A percentile compares a stretch with the other conserved stretches of the same genome.
phyloP scores from a whole-genome alignment of 2,797 vertebrate genomes.

The Trachurus trachurus region DNA sequence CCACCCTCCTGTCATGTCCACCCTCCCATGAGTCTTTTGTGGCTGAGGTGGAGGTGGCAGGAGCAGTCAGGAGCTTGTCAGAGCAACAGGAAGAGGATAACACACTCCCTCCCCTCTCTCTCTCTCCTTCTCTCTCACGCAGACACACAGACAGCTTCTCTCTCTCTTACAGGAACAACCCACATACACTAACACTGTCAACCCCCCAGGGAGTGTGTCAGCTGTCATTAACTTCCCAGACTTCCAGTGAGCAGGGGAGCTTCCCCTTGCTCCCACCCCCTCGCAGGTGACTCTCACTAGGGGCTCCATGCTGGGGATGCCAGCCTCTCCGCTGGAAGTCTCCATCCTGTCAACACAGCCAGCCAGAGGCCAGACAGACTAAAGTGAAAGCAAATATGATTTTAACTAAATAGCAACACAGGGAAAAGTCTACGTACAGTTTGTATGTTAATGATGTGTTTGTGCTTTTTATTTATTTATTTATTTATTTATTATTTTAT shows the following conservation, averaged over 20 bases:
- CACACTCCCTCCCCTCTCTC: constrained; percentile 38
- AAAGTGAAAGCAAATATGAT: constrained; percentile 46
- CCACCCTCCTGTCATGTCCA: constrained; percentile 88
- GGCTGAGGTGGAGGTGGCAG: constrained; percentile 82
- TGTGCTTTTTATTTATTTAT: not conserved
- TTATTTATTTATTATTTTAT: too few relatives aligned
- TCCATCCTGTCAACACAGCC: constrained; percentile 58
- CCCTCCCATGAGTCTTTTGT: constrained; percentile 87
- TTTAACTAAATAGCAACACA: constrained; percentile 74
- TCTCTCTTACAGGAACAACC: constrained; percentile 62
- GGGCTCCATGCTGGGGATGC: constrained; percentile 68
- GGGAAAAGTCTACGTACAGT: constrained; percentile 66
- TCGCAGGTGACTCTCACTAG: constrained; percentile 76
- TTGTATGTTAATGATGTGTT: not conserved
- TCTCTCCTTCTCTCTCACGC: not conserved
- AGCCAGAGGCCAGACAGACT: constrained; percentile 28
- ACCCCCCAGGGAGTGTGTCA: constrained; percentile 74
- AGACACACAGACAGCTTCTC: constrained; percentile 43
- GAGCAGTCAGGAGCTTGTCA: constrained; percentile 81
- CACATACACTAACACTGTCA: constrained; percentile 69
- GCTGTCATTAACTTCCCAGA: constrained; percentile 78
- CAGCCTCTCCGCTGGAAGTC: constrained; percentile 65
- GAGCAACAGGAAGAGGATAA: constrained; percentile 80
- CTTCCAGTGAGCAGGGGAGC: constrained; percentile 67
- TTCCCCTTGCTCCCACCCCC: constrained; percentile 56